A percentile compares a stretch with the other conserved stretches of the same genome.
phyloP scores from a whole-genome alignment of 2,888 invertebrate species.

The Balanococcus diminutus region DNA sequence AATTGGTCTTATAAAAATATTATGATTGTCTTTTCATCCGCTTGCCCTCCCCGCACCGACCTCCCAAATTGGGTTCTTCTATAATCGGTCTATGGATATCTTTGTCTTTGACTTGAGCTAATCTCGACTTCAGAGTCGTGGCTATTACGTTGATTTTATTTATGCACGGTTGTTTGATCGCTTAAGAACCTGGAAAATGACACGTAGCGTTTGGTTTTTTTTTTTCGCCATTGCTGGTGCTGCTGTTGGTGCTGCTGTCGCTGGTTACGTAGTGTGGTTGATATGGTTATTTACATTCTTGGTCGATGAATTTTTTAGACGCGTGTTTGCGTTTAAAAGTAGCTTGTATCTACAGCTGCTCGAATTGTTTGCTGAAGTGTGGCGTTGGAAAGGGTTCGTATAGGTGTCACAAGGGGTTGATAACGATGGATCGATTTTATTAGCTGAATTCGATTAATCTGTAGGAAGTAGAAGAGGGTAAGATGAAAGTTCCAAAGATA shows the following conservation, averaged over 20 bases:
- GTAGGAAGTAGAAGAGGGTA: not conserved
- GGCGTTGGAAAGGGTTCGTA: not conserved
- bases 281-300: slow-evolving; percentile 40
- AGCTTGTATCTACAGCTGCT: not conserved
- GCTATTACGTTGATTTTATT: not conserved
- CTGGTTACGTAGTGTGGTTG: not conserved
- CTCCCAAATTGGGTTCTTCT: not conserved
- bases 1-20: slow-evolving; percentile 5
- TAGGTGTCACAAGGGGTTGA: not conserved
- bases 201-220: not conserved
- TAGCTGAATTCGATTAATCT: not conserved
- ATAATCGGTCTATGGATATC: not conserved
- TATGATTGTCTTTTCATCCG: not conserved
- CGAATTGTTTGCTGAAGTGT: not conserved
- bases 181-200: slow-evolving; percentile 39
- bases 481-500: no score
- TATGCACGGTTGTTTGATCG: slow-evolving; percentile 38
- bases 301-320: slow-evolving; percentile 1
- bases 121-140: not conserved
- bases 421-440: not conserved
- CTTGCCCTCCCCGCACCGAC: not conserved
- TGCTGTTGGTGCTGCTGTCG: no score
- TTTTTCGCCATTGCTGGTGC: no score
- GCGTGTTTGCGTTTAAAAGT: not conserved
- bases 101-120: not conserved